Evolutionary conservation across 1,140 invertebrate species (phyloP), one percentile per base, ranked within the genome.

Genomic region (Neotoxoptera formosana): DNA sequence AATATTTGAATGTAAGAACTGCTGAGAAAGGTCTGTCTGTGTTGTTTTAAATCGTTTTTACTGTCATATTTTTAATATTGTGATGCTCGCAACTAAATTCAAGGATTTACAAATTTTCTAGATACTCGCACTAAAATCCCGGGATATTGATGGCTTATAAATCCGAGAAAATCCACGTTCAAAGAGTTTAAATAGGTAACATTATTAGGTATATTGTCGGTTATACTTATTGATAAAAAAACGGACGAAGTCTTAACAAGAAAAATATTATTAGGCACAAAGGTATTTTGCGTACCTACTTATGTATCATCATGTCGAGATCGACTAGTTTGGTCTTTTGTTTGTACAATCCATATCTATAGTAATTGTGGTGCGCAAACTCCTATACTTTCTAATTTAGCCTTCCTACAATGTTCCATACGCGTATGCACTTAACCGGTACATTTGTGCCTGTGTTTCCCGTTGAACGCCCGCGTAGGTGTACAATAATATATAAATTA

Each of bases 311-410:
- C 60, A n/a, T 76, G 14, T n/a, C n/a, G 17, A 76, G 14, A n/a
- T 76, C 60, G 14, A 76, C 60, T 76, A 4, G 60, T n/a, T 76
- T 14, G 7, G n/a, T 34, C 4, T 76, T n/a, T 76, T 76, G 11
- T 76, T 14, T 76, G 30, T n/a, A 76, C 14, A n/a, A n/a, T 76
- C 41, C 41, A 34, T 30, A 23, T n/a, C 4, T n/a, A n/a, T n/a
- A n/a, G 20, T 20, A 51, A 30, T 67, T 11, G 60, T n/a, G 30
- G 60, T 67, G 25, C 60, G 30, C 14, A 67, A 67, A 76, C 60
- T 76, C 30, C 60, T 76, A n/a, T n/a, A 76, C 60, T 76, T 76
- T 76, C 60, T 76, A 76, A 76, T 76, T 76, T 76, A 76, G 60
- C 30, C 30, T 76, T n/a, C 60, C 30, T 76, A 30, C 60, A 76